Evolutionary conservation across 2,113 vertebrate genomes (phyloP), one percentile per base, ranked within the genome.

Genomic region (Alethe diademata): DNA sequence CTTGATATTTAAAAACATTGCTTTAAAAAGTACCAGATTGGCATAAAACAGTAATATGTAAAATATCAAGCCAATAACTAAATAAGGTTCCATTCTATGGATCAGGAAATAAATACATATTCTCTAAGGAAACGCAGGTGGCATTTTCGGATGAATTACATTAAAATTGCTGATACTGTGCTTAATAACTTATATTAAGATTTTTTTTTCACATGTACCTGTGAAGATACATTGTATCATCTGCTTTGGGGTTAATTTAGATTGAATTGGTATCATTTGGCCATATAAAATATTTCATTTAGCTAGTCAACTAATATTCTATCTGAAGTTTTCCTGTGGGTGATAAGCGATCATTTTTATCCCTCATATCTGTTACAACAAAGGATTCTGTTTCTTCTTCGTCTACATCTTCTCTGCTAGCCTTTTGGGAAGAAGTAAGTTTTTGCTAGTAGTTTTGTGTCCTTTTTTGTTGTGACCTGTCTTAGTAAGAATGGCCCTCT

Each of bases 371-470:
- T 75, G 38, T 98, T 88, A 94, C 97, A 92, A 87, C 95, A 96
- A 98, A 98, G 98, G 98, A 97, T 93, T 98, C 97, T 82, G 94
- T 98, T 95, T 98, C 98, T 95, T 98, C 98, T 89, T 97, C 97
- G 29, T 98, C 97, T 93, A 86, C 95, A 53, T 98, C 98, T 95
- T 98, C 98, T 97, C 98, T 98, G 90, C 98, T 98, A 97, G 98
- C 98, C 94, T 98, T 98, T 97, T 98, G 97, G 98, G 98, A 98
- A 97, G 98, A 98, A 98, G 98, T 97, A 98, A 98, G 98, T 98
- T 96, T 40, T 88, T 69, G 91, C 66, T 74, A 15, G 43, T 75
- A 56, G 91, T 95, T 96, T 90, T 93, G 73, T 94, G 64, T 88
- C 82, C 75, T 38, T 72, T 54, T 70, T 96, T 96, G 71, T 94